Evolutionary conservation across 2,797 vertebrate genomes (phyloP), one percentile per base, ranked within the genome.

Genomic region (Channa striata): DNA sequence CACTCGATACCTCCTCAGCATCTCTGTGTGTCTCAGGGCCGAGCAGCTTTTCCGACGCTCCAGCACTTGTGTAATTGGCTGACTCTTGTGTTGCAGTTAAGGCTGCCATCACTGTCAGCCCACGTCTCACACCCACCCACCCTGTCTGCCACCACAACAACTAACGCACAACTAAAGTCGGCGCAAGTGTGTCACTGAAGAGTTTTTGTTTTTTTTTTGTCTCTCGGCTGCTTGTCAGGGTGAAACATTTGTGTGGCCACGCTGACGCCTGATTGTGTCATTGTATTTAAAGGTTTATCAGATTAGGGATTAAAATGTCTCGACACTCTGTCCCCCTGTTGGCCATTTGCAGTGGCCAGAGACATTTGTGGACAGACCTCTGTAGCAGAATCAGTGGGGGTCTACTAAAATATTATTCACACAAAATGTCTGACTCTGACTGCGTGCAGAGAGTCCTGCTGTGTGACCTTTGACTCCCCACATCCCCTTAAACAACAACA

Each of bases 61-160:
- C 74, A 25, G 8, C 65, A 54, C 79, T 57, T 19, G n/a, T 47
- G 25, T 87, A 84, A 78, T 82, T 78, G 77, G 74, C 58, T n/a
- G 67, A 69, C 58, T 71, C 63, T 74, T 30, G 58, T 64, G 52
- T 51, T 72, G 63, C 63, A 59, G 77, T 70, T 62, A 39, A 75
- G 61, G 72, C 68, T 19, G 54, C 64, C 52, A 17, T 76, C 46
- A 6, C 58, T 67, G 73, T 80, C 79, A 57, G 69, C 54, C 43
- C 53, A 50, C 54, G 14, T 65, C 66, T 54, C 20, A 14, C 46
- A 14, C 54, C 52, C 36, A 42, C 59, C 43, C 34, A 34, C 59
- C 46, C 8, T 30, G 16, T 59, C 78, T 74, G 78, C 77, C 77
- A 53, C 76, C 59, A 78, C 80, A 52, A 73, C 70, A 54, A 83